Evolutionary conservation across 2,888 invertebrate genomes (phyloP), one percentile per base, ranked within the genome.

Genomic region (Acrobasis consociella): DNA sequence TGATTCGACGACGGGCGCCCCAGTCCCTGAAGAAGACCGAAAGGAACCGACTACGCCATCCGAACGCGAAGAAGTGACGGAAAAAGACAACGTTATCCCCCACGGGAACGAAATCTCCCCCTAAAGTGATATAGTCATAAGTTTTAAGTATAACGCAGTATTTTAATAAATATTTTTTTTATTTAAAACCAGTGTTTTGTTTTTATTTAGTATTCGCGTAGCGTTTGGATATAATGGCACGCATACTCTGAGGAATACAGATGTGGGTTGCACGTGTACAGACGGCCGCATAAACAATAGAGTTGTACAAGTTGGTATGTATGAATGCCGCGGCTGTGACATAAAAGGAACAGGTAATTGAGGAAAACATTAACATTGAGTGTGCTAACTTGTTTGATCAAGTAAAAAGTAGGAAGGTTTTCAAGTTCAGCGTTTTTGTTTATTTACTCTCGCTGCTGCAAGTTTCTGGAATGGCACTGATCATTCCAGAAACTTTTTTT

Each of bases 131-230:
- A 85, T 68, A 84, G 75, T 68, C 69, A 66, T 89, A 86, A 85
- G 83, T 77, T 80, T 81, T 87, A 85, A 84, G 82, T 83, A 81
- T 85, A 83, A 83, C 74, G 75, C 83, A 86, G 85, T 88, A 89
- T 87, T 88, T 74, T 87, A 91, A 91, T 90, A 91, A 91, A 91
- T 83, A 83, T 86, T 80, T 86, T 85, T 22, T 81, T 77, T 77
- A 78, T 76, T 76, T 74, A 75, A 75, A 67, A 64, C 55, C 67
- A 77, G 82, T 83, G 84, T 85, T 86, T 84, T 80, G 78, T 69
- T 78, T 74, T 61, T 72, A 76, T 73, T 78, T 72, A 70, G 80
- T 74, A 81, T 81, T 82, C 80, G 73, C 70, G 69, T 63, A 67
- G 74, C 76, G 75, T 67, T 62, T 68, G n/a, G 38, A 37, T 53